Conservation (phyloP, 2,797 vertebrate species). For the Sebastes minor region DNA sequence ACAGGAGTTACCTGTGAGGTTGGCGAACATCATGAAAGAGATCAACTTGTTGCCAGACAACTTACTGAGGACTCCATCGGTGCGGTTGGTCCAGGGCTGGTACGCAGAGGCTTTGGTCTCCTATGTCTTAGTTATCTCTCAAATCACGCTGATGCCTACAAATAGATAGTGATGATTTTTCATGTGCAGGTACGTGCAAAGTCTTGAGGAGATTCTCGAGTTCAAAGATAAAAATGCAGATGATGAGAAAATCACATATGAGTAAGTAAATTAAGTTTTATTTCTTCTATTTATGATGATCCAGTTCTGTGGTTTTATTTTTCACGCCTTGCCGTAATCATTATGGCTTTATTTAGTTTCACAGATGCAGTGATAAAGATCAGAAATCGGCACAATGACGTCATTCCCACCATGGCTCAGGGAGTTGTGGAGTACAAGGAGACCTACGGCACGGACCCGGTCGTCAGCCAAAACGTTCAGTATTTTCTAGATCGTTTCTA, state of each 20-base stretch:
- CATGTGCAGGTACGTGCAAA: constrained; percentile 91
- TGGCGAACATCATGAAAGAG: constrained; percentile 98
- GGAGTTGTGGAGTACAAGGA: constrained; percentile 97
- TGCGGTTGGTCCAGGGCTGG: constrained; percentile 95
- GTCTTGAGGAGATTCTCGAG: constrained; percentile 93
- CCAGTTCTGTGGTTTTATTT: neutral
- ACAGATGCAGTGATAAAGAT: constrained; percentile 95
- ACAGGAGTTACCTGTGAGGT: constrained; percentile 92
- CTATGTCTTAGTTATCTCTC: neutral
- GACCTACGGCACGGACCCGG: constrained; percentile 91
- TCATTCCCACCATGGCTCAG: constrained; percentile 98
- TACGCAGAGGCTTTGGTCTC: constrained; percentile 50
- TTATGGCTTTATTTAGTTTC: constrained; percentile 81
- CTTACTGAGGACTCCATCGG: constrained; percentile 91
- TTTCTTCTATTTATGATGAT: neutral
- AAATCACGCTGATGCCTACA: neutral
- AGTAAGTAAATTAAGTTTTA: constrained; percentile 79
- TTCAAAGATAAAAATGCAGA: constrained; percentile 92
- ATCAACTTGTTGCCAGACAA: constrained; percentile 96
- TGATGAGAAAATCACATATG: constrained; percentile 84
- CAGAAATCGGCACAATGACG: constrained; percentile 96
- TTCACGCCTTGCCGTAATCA: accelerated
- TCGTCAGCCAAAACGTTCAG: constrained; percentile 97
- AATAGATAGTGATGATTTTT: neutral
- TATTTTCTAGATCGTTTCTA: constrained; percentile 99